A percentile compares a stretch with the other conserved stretches of the same genome.
These are phyloP conservation scores for Sphecodes monilicornis DNA, from an alignment of 2,888 invertebrate species.

Conservation along the genomic window DNA sequence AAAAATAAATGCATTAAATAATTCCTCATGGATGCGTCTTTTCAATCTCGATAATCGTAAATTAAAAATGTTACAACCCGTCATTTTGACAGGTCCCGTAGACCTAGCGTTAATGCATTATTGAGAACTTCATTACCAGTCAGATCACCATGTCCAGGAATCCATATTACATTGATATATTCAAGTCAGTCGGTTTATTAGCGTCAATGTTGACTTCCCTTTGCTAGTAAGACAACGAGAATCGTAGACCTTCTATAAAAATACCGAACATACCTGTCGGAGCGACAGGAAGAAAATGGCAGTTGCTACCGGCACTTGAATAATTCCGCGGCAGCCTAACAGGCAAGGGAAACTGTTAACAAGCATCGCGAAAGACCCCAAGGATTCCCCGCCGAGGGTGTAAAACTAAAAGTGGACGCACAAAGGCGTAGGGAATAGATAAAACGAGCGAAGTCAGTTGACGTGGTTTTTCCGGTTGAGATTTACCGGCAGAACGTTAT, in stretches of 20 bases:
- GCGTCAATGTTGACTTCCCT: no score
- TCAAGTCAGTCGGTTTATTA: background rate
- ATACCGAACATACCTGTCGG: background rate
- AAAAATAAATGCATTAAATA: no score
- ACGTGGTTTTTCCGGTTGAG: background rate
- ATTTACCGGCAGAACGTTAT: slow-evolving; percentile 11
- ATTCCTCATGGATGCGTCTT: no score
- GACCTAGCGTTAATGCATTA: no score
- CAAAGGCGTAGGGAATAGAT: no score
- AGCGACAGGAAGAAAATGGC: background rate
- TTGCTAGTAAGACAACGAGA: background rate
- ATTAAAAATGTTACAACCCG: no score
- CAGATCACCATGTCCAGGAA: no score
- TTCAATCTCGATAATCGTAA: no score
- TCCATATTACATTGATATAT: no score
- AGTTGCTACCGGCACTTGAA: background rate
- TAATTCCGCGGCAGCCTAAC: background rate
- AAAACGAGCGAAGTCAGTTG: background rate
- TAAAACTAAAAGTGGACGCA: background rate
- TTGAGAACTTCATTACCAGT: no score
- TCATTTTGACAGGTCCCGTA: no score
- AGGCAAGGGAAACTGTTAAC: background rate
- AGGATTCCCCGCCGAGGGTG: background rate
- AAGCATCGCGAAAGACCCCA: background rate
- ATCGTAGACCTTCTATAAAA: no score